Evolutionary conservation across 2,113 vertebrate species (phyloP).

Genomic region (Cyphomyrus discorhynchus): DNA sequence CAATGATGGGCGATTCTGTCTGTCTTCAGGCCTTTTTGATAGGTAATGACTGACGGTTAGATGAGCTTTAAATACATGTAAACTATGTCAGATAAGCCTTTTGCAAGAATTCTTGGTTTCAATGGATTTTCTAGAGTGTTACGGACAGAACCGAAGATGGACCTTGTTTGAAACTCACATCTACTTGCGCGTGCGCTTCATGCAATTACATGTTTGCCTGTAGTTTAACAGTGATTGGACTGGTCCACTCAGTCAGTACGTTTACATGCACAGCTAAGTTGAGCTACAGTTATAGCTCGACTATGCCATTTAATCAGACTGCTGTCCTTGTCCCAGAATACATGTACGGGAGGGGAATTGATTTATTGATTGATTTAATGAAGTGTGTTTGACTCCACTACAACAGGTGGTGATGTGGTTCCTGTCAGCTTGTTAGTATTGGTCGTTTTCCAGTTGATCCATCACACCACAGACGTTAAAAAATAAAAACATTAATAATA

Average conservation of each 20-base stretch:
- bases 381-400: too few relatives aligned
- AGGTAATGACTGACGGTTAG: not conserved
- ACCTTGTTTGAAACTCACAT: not conserved
- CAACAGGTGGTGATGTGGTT: too few relatives aligned
- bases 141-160: not conserved
- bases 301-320: too few relatives aligned
- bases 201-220: not conserved
- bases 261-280: too few relatives aligned
- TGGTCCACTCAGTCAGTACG: not conserved
- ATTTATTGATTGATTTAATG: too few relatives aligned
- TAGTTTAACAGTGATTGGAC: conserved; percentile 8
- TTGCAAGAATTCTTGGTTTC: not conserved
- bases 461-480: too few relatives aligned
- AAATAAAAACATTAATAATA: too few relatives aligned
- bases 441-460: too few relatives aligned
- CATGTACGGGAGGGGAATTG: too few relatives aligned
- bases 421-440: too few relatives aligned
- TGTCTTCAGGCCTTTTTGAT: not conserved
- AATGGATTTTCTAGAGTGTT: not conserved
- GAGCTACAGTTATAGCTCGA: too few relatives aligned
- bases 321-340: too few relatives aligned
- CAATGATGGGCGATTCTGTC: not conserved
- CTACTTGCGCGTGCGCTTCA: not conserved
- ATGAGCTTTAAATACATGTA: not conserved
- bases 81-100: not conserved